Evolutionary conservation across 1,140 invertebrate genomes (phyloP).

Genomic region (Bombyx mori): ASM3026992v2 NC_085132.1:9397001-9397500

Average conservation of each 20-base stretch:
- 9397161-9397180: not conserved
- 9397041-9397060: constrained; percentile 8
- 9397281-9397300: constrained; percentile 13
- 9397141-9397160: not conserved
- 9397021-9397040: constrained; percentile 5
- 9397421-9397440: constrained; percentile 8
- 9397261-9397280: constrained; percentile 14
- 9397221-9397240: constrained; percentile 4
- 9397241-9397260: constrained; percentile 14
- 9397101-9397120: constrained; percentile 1
- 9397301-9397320: constrained; percentile 12
- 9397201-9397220: constrained; percentile 1
- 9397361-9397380: constrained; percentile 5
- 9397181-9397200: not conserved
- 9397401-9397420: not conserved
- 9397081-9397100: constrained; percentile 1
- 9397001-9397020: constrained; percentile 7
- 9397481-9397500: no score
- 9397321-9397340: constrained; percentile 3
- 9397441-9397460: no score
- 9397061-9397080: constrained; percentile 2
- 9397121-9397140: not conserved
- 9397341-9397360: constrained; percentile 5
- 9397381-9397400: constrained; percentile 5
- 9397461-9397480: no score